Evolutionary conservation across 2,888 invertebrate species (phyloP).

Genomic region (Gastracanthus pulcherrimus): DNA sequence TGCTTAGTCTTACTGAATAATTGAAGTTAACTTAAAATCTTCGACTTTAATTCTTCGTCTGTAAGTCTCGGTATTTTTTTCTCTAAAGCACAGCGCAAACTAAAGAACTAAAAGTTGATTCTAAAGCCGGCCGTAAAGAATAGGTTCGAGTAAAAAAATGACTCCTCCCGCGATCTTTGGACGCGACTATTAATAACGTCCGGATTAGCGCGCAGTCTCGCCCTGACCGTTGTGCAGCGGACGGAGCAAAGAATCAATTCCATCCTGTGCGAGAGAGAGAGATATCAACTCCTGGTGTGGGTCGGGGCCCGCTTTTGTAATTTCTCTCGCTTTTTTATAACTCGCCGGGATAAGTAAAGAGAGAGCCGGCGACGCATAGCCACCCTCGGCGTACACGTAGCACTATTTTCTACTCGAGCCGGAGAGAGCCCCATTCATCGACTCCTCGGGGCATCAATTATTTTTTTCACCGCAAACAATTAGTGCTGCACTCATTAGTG

Average conservation of each 20-base stretch:
- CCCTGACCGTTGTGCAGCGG: not conserved
- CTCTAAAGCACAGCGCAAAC: not conserved
- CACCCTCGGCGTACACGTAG: no score
- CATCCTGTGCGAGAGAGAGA: not conserved
- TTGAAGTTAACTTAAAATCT: not conserved
- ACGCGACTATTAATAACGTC: constrained; percentile 32
- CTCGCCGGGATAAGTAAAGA: not conserved
- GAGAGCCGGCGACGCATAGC: not conserved
- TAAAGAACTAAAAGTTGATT: not conserved
- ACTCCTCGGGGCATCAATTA: not conserved
- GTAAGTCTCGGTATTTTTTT: not conserved
- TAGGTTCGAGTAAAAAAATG: constrained; percentile 2
- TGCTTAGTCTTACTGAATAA: no score
- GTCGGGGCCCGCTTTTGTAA: not conserved
- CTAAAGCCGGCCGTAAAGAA: constrained; percentile 20
- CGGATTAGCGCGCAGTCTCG: not conserved
- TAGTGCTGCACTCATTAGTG: not conserved
- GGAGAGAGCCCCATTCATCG: not conserved
- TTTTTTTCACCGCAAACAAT: no score
- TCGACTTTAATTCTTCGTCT: not conserved
- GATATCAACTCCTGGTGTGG: not conserved
- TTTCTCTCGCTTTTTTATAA: not conserved
- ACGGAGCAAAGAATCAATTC: not conserved
- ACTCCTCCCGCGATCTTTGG: not conserved
- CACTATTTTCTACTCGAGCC: not conserved